phyloP scores from a whole-genome alignment of 2,113 vertebrate genomes.

The Anser cygnoides region DNA sequence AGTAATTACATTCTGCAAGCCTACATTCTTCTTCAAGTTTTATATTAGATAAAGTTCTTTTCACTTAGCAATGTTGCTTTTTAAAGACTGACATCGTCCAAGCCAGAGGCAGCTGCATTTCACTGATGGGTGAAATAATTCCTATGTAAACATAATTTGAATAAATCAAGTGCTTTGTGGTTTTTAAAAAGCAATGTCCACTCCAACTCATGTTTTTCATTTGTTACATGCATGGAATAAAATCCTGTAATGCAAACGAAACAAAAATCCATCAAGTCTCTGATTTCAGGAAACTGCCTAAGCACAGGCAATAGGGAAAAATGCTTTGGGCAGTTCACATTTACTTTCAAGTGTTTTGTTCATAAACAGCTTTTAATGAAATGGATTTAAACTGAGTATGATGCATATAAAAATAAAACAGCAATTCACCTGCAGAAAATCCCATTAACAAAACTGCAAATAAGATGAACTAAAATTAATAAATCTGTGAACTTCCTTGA shows the following conservation, averaged over 20 bases:
- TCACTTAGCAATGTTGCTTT: conserved; percentile 49
- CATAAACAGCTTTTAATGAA: conserved; percentile 61
- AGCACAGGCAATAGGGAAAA: not conserved
- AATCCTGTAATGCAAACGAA: not conserved
- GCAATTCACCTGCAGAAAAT: conserved; percentile 54
- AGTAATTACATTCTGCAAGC: conserved; percentile 59
- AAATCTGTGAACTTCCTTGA: not conserved
- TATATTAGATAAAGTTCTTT: conserved; percentile 57
- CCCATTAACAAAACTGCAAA: conserved; percentile 53
- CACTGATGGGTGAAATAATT: conserved; percentile 31
- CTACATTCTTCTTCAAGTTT: conserved; percentile 51
- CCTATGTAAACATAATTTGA: conserved; percentile 41
- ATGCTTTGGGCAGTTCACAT: conserved; percentile 1
- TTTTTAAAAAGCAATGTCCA: conserved; percentile 38
- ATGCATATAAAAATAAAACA: conserved; percentile 30
- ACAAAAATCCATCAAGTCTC: not conserved
- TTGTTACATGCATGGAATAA: not conserved
- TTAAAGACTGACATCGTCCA: conserved; percentile 5
- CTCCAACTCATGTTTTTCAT: not conserved
- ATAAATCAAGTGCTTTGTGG: conserved; percentile 40
- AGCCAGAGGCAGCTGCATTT: conserved; percentile 34
- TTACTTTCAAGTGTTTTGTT: conserved; percentile 16
- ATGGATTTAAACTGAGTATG: conserved; percentile 37
- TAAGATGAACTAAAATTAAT: conserved; percentile 54
- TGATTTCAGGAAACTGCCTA: not conserved